A percentile compares a stretch with the other conserved stretches of the same genome.
phyloP scores from a whole-genome alignment of 2,888 invertebrate genomes.

The Synanthedon tipuliformis region DNA sequence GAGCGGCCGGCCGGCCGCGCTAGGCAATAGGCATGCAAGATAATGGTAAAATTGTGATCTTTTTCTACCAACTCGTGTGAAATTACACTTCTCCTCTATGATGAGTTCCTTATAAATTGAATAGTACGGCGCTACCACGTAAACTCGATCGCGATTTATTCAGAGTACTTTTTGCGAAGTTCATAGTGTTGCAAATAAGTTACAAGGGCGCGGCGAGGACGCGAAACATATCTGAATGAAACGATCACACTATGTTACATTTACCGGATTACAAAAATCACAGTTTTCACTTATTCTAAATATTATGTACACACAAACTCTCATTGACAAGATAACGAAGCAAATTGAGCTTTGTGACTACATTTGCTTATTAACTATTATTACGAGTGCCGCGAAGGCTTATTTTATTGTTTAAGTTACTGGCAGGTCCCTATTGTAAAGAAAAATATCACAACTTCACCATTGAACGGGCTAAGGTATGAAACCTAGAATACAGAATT shows the following conservation, averaged over 20 bases:
- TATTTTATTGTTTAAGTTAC: constrained; percentile 22
- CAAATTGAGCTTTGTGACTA: constrained; percentile 58
- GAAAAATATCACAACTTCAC: constrained; percentile 69
- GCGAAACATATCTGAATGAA: constrained; percentile 30
- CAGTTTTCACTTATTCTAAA: constrained; percentile 64
- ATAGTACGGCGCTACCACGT: constrained; percentile 13
- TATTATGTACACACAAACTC: constrained; percentile 62
- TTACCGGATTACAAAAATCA: constrained; percentile 46
- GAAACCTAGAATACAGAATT: constrained; percentile 61
- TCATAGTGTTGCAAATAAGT: background rate
- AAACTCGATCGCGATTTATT: constrained; percentile 3
- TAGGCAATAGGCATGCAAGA: constrained; percentile 45
- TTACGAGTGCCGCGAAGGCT: constrained; percentile 34
- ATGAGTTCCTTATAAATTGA: constrained; percentile 7
- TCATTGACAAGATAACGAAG: constrained; percentile 54
- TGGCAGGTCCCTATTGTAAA: constrained; percentile 23
- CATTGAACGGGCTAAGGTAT: constrained; percentile 52
- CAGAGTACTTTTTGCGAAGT: background rate
- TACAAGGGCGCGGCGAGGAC: background rate
- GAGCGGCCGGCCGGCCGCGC: constrained; percentile 39
- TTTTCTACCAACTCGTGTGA: constrained; percentile 44
- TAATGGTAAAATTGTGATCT: constrained; percentile 69
- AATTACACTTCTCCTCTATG: constrained; percentile 13
- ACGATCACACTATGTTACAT: constrained; percentile 43
- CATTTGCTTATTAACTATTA: constrained; percentile 36